phyloP scores from a whole-genome alignment of 2,888 invertebrate species.

The Phyllotreta cruciferae region DNA sequence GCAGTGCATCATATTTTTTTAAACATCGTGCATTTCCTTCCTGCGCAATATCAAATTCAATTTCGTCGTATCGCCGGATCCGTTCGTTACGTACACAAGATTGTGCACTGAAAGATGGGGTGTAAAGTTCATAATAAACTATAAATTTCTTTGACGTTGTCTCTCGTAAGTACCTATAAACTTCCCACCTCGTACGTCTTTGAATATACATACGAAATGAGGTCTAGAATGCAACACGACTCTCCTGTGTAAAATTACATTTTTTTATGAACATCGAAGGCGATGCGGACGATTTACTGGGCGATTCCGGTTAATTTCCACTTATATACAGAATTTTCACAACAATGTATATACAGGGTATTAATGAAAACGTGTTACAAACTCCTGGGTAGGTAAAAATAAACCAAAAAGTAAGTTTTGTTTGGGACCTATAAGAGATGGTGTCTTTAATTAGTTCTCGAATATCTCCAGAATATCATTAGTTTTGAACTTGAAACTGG shows the following conservation, averaged over 20 bases:
- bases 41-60: slow-evolving; percentile 21
- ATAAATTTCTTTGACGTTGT: slow-evolving; percentile 30
- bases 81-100: slow-evolving; percentile 15
- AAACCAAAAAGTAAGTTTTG: no score
- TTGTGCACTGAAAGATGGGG: slow-evolving; percentile 23
- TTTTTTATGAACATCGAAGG: neutral
- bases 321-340: no score
- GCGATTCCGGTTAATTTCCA: no score
- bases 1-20: no score
- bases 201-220: neutral
- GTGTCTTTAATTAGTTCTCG: no score
- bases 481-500: no score
- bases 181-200: neutral
- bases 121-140: slow-evolving; percentile 30
- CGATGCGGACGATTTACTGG: neutral
- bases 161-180: slow-evolving; percentile 26
- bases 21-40: no score
- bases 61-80: slow-evolving; percentile 23
- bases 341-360: no score
- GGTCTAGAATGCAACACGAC: neutral
- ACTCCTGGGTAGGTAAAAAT: no score
- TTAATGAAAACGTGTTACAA: no score
- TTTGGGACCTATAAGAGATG: no score
- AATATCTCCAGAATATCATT: no score
- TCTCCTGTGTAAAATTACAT: neutral